Evolutionary conservation across 2,113 vertebrate genomes (phyloP).

Genomic region (Myotis davidii): DNA sequence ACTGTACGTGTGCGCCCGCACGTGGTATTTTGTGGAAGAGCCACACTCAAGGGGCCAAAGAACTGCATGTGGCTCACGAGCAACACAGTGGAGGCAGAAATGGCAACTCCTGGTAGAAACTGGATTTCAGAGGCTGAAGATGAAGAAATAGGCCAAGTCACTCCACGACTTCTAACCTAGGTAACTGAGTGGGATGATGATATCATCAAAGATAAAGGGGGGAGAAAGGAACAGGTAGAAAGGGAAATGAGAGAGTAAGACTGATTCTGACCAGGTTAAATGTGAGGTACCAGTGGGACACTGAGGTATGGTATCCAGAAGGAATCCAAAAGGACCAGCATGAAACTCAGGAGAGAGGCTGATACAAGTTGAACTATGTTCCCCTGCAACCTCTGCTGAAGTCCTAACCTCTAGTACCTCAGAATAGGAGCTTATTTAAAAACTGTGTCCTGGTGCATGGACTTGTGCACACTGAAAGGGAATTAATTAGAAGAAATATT

Average conservation of each 20-base stretch:
- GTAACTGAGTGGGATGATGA: not conserved
- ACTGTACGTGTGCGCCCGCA: no score
- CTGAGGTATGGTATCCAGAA: not conserved
- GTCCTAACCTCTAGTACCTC: not conserved
- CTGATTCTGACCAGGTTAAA: not conserved
- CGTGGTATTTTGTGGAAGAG: no score
- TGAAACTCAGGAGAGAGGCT: not conserved
- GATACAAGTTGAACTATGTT: not conserved
- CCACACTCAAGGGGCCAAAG: no score
- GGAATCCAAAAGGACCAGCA: not conserved
- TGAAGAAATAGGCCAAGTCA: not conserved
- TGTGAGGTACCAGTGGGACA: not conserved
- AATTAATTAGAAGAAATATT: no score
- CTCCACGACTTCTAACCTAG: not conserved
- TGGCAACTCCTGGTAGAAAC: not conserved
- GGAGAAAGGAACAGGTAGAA: not conserved
- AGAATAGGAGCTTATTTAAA: not conserved
- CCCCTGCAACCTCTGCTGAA: not conserved
- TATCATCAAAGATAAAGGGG: not conserved
- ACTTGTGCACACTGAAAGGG: no score
- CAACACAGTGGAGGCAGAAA: not conserved
- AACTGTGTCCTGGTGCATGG: no score
- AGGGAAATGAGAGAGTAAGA: not conserved
- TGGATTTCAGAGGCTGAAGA: not conserved
- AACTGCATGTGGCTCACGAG: not conserved